Percentiles rank a stretch among this genome's conserved stretches.
These are phyloP conservation scores for Dendrolimus punctatus DNA, from an alignment of 1,140 invertebrate species.

Conservation along the genomic window DNA sequence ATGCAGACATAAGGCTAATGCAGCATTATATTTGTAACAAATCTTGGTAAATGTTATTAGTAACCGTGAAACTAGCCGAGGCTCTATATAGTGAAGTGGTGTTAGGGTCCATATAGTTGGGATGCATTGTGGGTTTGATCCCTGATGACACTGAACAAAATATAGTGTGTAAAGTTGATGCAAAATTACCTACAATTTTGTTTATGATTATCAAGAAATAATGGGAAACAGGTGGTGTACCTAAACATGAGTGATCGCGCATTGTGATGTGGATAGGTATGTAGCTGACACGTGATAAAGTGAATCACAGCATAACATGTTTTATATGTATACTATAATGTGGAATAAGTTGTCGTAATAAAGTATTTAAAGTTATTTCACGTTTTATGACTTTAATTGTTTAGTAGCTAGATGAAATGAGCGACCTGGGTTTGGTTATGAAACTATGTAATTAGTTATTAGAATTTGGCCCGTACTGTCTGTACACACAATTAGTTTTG, in stretches of 20 bases:
- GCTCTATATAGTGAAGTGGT: conserved; percentile 27
- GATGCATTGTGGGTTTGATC: conserved; percentile 54
- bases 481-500: no score
- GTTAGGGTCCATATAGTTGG: conserved; percentile 24
- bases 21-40: conserved; percentile 17
- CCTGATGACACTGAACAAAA: conserved; percentile 63
- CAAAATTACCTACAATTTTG: conserved; percentile 55
- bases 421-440: conserved; percentile 1
- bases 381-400: conserved; percentile 60
- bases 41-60: conserved; percentile 16
- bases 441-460: neutral
- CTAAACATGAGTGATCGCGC: conserved; percentile 52
- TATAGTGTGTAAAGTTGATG: conserved; percentile 62
- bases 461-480: no score
- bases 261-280: conserved; percentile 68
- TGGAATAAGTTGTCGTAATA: conserved; percentile 71
- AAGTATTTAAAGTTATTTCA: conserved; percentile 70
- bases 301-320: conserved; percentile 67
- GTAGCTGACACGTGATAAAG: conserved; percentile 65
- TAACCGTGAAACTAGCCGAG: conserved; percentile 23
- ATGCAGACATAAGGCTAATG: conserved; percentile 6
- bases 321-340: conserved; percentile 70
- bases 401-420: conserved; percentile 27
- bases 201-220: conserved; percentile 45
- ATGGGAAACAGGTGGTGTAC: conserved; percentile 28